Evolutionary conservation across 2,888 invertebrate genomes (phyloP), one percentile per base, ranked within the genome.

Genomic region (Eristalis intricaria): DNA sequence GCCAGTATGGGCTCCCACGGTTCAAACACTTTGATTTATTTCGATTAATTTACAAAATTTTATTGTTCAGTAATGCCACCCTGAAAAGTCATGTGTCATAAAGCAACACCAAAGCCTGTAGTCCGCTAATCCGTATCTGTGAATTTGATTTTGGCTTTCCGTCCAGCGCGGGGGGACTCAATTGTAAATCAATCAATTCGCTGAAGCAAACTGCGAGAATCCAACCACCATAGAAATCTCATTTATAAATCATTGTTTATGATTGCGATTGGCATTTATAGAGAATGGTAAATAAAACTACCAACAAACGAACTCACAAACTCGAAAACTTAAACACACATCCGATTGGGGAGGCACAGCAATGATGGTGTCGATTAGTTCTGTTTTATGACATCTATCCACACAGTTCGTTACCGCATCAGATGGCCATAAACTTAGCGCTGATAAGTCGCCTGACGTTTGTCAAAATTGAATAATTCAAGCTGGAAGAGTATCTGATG

Each of bases 191-290:
- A 78, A 78, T 82, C 60, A 79, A 78, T 60, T 50, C 23, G 32
- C 40, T 1, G 56, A 56, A 65, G 15, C 4, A 23, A 22, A 19
- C 19, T 50, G 15, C 22, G 23, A 43, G 65, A 75, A 60, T 35
- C 71, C 32, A 77, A 61, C 63, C 32, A 58, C 58, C 60, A 64
- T 43, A 35, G 38, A 56, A 71, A 38, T 82, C 73, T 69, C 64
- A 77, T 73, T 85, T 69, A 82, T 77, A 77, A 85, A 85, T 77
- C 77, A 85, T 74, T 68, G 73, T 83, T 82, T 82, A 82, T 82
- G 77, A 83, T 83, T 83, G 77, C 50, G 71, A 77, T 77, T 83
- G 83, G 61, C 77, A 68, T 83, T 83, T 68, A 77, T 77, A 82
- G 70, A 70, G 76, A 75, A 70, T 60, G 77, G 64, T 73, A 50